Evolutionary conservation across 2,797 vertebrate genomes (phyloP).

Genomic region (Semotilus atromaculatus): DNA sequence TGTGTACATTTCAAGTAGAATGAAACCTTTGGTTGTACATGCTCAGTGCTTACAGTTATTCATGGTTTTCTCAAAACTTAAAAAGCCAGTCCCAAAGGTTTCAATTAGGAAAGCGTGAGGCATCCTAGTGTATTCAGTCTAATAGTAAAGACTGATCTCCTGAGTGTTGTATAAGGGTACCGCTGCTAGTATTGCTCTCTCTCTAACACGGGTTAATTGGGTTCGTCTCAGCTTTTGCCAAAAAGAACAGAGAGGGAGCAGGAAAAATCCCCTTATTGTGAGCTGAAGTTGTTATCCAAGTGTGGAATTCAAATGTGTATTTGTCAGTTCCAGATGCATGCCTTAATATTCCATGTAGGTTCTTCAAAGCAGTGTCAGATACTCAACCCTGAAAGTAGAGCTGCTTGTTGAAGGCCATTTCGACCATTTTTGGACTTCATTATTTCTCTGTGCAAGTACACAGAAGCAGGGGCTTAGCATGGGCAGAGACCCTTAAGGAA

Average conservation of each 20-base stretch:
- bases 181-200: slow-evolving; percentile 70
- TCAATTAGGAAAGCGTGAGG: slow-evolving; percentile 81
- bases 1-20: slow-evolving; percentile 39
- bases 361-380: slow-evolving; percentile 42
- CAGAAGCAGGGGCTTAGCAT: slow-evolving; percentile 44
- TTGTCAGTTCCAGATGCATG: slow-evolving; percentile 55
- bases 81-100: slow-evolving; percentile 80
- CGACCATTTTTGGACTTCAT: slow-evolving; percentile 58
- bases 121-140: slow-evolving; percentile 76
- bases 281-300: slow-evolving; percentile 66
- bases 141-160: slow-evolving; percentile 78
- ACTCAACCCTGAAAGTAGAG: slow-evolving; percentile 20
- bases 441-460: slow-evolving; percentile 58
- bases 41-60: slow-evolving; percentile 70
- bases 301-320: slow-evolving; percentile 63
- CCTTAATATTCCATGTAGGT: slow-evolving; percentile 46
- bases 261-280: slow-evolving; percentile 64
- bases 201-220: slow-evolving; percentile 82
- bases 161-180: slow-evolving; percentile 72
- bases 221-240: slow-evolving; percentile 74
- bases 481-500: slow-evolving; percentile 54
- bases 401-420: slow-evolving; percentile 46
- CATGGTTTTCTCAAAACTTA: slow-evolving; percentile 66
- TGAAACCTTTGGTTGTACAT: slow-evolving; percentile 69
- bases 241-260: slow-evolving; percentile 60